Conservation (phyloP, 35 echinoderm and acorn worm genomes). For the Apostichopus japonicus region DNA sequence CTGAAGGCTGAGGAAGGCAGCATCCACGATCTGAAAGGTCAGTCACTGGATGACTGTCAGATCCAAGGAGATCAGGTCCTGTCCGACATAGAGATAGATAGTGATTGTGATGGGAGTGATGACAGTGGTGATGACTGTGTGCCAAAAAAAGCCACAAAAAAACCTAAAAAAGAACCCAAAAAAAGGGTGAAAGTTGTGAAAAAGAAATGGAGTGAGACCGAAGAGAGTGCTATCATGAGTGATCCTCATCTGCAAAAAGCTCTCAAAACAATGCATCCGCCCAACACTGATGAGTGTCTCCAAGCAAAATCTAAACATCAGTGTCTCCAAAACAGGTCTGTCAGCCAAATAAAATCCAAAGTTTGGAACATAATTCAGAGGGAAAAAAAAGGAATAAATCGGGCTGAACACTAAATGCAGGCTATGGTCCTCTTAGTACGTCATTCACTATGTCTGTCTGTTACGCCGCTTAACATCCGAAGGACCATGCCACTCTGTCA, state of each 20-base stretch:
- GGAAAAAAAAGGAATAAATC: neutral
- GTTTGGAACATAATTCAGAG: conserved; percentile 51
- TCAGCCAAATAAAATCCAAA: conserved; percentile 44
- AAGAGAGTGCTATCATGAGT: conserved; percentile 41
- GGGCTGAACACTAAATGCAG: too few relatives aligned
- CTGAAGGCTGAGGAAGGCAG: conserved; percentile 60
- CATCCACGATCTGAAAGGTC: conserved; percentile 46
- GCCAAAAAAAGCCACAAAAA: neutral
- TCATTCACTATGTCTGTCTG: too few relatives aligned
- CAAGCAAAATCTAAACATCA: neutral
- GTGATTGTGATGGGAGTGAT: neutral
- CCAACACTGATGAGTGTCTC: conserved; percentile 29
- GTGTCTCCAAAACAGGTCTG: conserved; percentile 18
- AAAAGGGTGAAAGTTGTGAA: neutral
- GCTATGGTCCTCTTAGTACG: too few relatives aligned
- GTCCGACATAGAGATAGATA: conserved; percentile 30
- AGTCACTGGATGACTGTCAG: conserved; percentile 53
- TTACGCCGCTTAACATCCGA: too few relatives aligned
- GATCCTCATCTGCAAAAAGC: neutral
- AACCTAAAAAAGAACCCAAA: conserved; percentile 13
- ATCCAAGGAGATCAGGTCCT: neutral
- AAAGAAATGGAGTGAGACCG: conserved; percentile 2
- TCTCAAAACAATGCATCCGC: conserved; percentile 34
- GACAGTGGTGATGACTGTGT: neutral
- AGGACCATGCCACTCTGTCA: too few relatives aligned